Evolutionary conservation across 2,888 invertebrate species (phyloP).

Genomic region (Glaucopsyche alexis): DNA sequence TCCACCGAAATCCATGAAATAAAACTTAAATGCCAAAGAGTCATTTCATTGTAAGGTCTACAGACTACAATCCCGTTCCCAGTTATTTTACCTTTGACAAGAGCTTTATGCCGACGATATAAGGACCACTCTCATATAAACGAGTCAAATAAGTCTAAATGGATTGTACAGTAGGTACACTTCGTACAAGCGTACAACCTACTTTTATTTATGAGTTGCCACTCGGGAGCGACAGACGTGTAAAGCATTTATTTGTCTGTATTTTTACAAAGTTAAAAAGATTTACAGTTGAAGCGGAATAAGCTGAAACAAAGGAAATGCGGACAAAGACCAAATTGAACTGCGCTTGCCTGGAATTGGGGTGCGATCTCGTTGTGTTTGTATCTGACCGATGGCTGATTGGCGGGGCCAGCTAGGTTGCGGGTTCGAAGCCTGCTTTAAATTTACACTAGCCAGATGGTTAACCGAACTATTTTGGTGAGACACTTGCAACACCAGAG

Average conservation of each 20-base stretch:
- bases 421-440: no score
- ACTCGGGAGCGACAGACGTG: neutral
- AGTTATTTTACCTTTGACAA: neutral
- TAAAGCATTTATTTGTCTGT: neutral
- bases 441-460: no score
- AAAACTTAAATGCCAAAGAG: neutral
- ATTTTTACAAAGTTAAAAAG: conserved; percentile 30
- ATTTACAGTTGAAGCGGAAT: conserved; percentile 24
- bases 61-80: neutral
- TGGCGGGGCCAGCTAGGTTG: neutral
- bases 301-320: conserved; percentile 35
- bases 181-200: neutral
- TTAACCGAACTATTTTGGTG: no score
- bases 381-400: neutral
- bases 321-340: conserved; percentile 35
- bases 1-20: neutral
- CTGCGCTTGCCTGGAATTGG: conserved; percentile 18
- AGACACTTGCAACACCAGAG: no score
- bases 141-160: no score
- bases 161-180: no score
- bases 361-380: neutral
- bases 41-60: neutral
- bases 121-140: no score
- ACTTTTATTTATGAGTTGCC: conserved; percentile 12
- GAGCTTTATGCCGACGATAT: no score